Evolutionary conservation across 2,797 vertebrate genomes (phyloP).

Genomic region (Cercopithecus petaurista): DNA sequence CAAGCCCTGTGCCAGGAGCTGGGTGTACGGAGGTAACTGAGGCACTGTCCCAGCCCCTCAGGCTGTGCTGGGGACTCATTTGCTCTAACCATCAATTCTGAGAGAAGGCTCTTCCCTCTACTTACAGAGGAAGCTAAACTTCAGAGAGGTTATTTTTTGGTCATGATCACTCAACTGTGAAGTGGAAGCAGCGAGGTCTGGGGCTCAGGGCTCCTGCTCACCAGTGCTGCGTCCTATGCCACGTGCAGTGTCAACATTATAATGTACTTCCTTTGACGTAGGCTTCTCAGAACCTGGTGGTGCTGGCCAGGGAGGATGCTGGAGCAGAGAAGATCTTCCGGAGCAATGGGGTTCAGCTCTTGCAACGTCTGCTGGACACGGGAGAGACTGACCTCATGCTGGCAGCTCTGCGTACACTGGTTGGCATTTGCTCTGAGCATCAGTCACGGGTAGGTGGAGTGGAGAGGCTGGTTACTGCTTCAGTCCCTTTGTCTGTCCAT

Average conservation of each 20-base stretch:
- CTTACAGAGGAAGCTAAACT: background rate
- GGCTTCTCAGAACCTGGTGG: constrained; percentile 98
- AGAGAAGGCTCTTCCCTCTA: background rate
- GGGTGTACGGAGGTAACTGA: background rate
- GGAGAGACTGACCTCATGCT: constrained; percentile 91
- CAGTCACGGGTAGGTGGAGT: constrained; percentile 91
- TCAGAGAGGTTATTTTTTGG: background rate
- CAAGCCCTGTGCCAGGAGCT: background rate
- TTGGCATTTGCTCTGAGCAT: constrained; percentile 95
- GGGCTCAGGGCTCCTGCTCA: background rate
- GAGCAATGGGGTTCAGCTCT: constrained; percentile 93
- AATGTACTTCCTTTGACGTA: constrained; percentile 68
- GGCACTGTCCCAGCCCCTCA: background rate
- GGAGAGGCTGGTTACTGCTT: background rate
- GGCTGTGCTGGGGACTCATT: background rate
- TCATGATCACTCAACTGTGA: background rate
- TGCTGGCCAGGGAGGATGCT: constrained; percentile 95
- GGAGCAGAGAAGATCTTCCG: constrained; percentile 98
- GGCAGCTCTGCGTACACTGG: constrained; percentile 94
- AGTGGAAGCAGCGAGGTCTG: background rate
- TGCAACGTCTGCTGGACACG: constrained; percentile 91
- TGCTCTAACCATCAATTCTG: background rate
- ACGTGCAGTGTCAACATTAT: fast-evolving
- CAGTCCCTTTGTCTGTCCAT: fast-evolving
- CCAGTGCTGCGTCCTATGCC: background rate